Conservation (phyloP, 1,140 invertebrate species). For the Tetramorium parvispinum region DNA sequence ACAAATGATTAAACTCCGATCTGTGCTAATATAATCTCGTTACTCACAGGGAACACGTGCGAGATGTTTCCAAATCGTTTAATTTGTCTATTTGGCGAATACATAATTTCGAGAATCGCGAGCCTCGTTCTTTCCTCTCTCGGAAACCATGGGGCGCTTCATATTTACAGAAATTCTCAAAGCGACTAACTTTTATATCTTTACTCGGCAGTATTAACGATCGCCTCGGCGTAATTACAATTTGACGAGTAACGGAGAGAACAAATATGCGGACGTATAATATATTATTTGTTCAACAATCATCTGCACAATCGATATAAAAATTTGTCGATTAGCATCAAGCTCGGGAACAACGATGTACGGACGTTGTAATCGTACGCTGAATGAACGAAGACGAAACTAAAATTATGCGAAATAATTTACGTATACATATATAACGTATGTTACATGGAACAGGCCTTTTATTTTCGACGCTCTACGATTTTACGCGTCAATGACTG, state of each 20-base stretch:
- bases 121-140: not conserved
- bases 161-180: conserved; percentile 22
- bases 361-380: not conserved
- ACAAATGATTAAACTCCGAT: not conserved
- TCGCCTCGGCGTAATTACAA: not conserved
- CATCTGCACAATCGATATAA: conserved; percentile 12
- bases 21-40: not conserved
- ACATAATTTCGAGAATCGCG: not conserved
- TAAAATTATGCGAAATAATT: conserved; percentile 73
- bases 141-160: not conserved
- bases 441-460: conserved; percentile 65
- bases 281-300: conserved; percentile 14
- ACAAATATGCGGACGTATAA: not conserved
- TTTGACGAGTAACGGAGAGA: not conserved
- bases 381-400: conserved; percentile 54
- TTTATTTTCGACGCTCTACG: conserved; percentile 40
- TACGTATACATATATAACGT: conserved; percentile 65
- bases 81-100: not conserved
- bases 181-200: not conserved
- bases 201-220: not conserved
- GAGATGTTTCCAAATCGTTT: not conserved
- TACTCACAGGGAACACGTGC: not conserved
- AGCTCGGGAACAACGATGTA: not conserved
- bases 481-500: not conserved
- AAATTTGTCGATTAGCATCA: conserved; percentile 10